These are phyloP conservation scores for Marcusenius ussheri DNA, from an alignment of 2,113 vertebrate species.

Conservation along the genomic window DNA sequence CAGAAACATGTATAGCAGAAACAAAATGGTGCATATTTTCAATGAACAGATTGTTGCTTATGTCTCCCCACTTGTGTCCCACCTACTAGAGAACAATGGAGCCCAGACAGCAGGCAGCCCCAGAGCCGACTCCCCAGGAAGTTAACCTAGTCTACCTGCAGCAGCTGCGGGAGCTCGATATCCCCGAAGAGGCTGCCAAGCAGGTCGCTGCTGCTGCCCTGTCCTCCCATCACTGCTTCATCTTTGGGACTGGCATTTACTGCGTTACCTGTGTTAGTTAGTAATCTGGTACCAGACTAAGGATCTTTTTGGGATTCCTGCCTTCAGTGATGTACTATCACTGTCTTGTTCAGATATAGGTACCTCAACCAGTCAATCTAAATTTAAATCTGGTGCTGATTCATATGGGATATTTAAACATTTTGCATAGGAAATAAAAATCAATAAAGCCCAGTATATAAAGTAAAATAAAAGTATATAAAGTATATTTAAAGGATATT, in stretches of 20 bases:
- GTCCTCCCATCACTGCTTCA: not conserved
- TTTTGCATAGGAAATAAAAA: not conserved
- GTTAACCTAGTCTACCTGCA: conserved; percentile 64
- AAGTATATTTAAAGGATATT: not conserved
- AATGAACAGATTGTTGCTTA: not conserved
- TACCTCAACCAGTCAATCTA: not conserved
- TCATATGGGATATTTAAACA: not conserved
- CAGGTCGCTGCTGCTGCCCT: conserved; percentile 46
- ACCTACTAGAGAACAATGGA: conserved; percentile 49
- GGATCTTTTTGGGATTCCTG: not conserved
- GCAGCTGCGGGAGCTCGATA: conserved; percentile 68
- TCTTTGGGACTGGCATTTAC: not conserved
- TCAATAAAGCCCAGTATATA: not conserved
- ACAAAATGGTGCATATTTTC: not conserved
- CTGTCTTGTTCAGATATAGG: not conserved
- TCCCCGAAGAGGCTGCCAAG: conserved; percentile 69
- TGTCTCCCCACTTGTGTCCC: not conserved
- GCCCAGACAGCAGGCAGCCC: conserved; percentile 49
- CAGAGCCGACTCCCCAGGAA: conserved; percentile 48
- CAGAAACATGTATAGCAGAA: not conserved
- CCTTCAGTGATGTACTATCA: not conserved
- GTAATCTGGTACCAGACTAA: not conserved
- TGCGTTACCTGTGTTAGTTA: not conserved
- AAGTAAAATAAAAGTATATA: not conserved
- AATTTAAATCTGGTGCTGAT: not conserved